Evolutionary conservation across 2,888 invertebrate genomes (phyloP).

Genomic region (Nesidiocoris tenuis): DNA sequence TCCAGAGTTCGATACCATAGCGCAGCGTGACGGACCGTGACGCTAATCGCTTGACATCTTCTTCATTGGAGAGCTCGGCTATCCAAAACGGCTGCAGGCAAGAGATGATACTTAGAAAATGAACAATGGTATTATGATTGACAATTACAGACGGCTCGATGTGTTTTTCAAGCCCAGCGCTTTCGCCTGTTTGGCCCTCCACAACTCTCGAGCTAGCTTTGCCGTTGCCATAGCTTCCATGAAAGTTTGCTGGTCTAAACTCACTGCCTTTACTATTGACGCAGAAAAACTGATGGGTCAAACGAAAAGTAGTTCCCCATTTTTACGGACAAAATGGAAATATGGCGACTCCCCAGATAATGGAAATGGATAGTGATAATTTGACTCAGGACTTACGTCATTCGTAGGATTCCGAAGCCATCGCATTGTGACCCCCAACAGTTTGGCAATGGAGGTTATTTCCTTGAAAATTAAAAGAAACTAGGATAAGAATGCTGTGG

Average conservation of each 20-base stretch:
- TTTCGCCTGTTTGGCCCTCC: not conserved
- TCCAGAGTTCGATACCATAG: constrained; percentile 80
- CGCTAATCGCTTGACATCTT: constrained; percentile 69
- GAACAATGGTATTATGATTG: not conserved
- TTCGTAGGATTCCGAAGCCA: constrained; percentile 59
- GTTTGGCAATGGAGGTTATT: constrained; percentile 70
- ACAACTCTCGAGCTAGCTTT: not conserved
- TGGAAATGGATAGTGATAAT: too few relatives aligned
- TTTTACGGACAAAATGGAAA: too few relatives aligned
- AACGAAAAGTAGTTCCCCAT: too few relatives aligned
- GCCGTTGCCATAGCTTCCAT: too few relatives aligned
- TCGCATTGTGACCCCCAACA: constrained; percentile 63
- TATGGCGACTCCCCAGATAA: too few relatives aligned
- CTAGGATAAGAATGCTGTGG: constrained; percentile 19
- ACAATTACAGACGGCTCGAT: too few relatives aligned
- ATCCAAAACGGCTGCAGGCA: constrained; percentile 77
- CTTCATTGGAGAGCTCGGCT: constrained; percentile 72
- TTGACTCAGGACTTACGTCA: constrained; percentile 54
- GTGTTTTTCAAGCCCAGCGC: too few relatives aligned
- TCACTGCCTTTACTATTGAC: too few relatives aligned
- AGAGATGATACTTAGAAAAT: too few relatives aligned
- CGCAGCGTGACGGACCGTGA: constrained; percentile 76
- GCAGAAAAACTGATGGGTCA: too few relatives aligned
- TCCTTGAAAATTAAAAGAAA: constrained; percentile 64
- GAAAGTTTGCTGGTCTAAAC: too few relatives aligned